Percentiles rank a stretch among this genome's conserved stretches.
phyloP scores from a whole-genome alignment of 2,113 vertebrate species.

The Nerophis lumbriciformis region DNA sequence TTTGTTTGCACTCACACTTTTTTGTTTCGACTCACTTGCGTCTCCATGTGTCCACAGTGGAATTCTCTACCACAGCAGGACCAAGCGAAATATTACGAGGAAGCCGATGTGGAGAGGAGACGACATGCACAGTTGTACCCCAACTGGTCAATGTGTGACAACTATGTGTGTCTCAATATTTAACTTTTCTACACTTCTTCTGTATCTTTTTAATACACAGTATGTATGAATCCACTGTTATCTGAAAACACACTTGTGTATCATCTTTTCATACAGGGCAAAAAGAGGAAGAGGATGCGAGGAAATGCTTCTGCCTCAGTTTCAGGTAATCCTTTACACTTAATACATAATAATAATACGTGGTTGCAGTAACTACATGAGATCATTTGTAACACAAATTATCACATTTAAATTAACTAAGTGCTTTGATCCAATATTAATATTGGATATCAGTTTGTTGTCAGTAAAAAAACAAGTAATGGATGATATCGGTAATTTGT shows the following conservation, averaged over 20 bases:
- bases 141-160: conserved; percentile 12
- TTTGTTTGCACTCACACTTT: background rate
- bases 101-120: conserved; percentile 6
- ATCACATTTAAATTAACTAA: no score
- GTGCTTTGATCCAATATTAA: no score
- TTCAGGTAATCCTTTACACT: background rate
- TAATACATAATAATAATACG: no score
- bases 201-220: background rate
- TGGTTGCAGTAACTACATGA: no score
- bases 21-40: background rate
- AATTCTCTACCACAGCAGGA: conserved; percentile 5
- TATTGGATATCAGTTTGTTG: no score
- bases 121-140: conserved; percentile 9
- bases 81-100: conserved; percentile 6
- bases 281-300: conserved; percentile 8
- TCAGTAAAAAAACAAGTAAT: no score
- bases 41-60: background rate
- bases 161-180: background rate
- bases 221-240: background rate
- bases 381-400: no score
- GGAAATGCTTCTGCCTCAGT: background rate
- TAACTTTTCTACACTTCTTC: background rate
- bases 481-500: no score
- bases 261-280: background rate
- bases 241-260: background rate